Base-by-base conservation (phyloP, 2,888 invertebrate genomes). In the Mesorhabditis spiculigera region DNA sequence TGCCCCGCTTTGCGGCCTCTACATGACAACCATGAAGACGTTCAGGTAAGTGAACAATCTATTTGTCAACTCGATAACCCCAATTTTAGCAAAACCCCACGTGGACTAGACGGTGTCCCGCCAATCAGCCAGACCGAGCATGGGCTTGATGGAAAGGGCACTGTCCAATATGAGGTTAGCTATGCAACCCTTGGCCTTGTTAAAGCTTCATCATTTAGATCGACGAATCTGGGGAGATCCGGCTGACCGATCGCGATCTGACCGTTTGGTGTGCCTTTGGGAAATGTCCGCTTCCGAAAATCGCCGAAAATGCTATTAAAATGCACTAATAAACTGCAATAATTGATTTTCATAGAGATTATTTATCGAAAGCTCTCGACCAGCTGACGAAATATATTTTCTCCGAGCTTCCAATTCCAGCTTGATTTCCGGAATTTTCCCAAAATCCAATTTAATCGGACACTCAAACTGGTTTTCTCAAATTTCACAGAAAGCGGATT, bases 231-330 rank as follows among this genome's bases (percentile, higher is more conserved):
- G 58, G 58, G 10, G 8, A 10, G n/a, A 10, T n/a, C 58, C 58
- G 58, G 8, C 58, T 50, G 10, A 50, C n/a, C 58, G 58, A n/a
- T 13, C 8, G 58, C 8, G 58, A 50, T 50, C 58, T 50, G 8
- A 13, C 58, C n/a, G 58, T 50, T 50, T 50, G 58, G 58, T 50
- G 58, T 50, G 58, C 58, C 8, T 50, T 50, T n/a, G 58, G 58
- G 58, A 50, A 50, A 50, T 50, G 58, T 50, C 58, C 58, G 58
- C 58, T 50, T 50, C 10, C 8, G 3, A 50, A 50, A 10, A 50
- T 50, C n/a, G 58, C n/a, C 28, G 28, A 28, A 28, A 28, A 28
- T 28, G 28, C 28, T 28, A 28, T 28, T 28, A 28, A 28, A 28
- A 28, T 28, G 28, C 28, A 28, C 28, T 28, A 28, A 28, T 28